Evolutionary conservation across 2,888 invertebrate species (phyloP).

Genomic region (Palloptera scutellata): DNA sequence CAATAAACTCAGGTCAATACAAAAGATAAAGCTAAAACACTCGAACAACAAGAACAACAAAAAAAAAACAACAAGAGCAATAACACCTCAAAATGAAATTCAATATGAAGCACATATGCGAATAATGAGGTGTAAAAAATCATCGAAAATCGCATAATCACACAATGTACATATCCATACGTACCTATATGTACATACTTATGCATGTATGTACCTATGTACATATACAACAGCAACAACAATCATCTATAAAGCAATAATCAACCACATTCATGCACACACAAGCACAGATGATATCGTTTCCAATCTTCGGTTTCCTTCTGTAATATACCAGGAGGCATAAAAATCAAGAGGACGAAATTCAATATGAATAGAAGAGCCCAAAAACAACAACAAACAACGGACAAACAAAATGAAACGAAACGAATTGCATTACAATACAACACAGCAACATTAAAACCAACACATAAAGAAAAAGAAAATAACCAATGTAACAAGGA

Average conservation of each 20-base stretch:
- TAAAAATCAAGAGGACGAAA: constrained; percentile 3
- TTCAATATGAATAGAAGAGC: constrained; percentile 12
- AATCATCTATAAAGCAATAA: not conserved
- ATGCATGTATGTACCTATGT: constrained; percentile 12
- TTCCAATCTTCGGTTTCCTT: too few relatives aligned
- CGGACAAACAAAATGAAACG: not conserved
- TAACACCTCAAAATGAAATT: constrained; percentile 26
- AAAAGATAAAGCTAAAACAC: not conserved
- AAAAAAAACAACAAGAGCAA: constrained; percentile 17
- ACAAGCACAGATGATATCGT: not conserved
- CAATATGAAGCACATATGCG: constrained; percentile 29
- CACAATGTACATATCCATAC: constrained; percentile 10
- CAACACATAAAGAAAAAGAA: not conserved
- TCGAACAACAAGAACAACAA: not conserved
- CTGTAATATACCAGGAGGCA: not conserved
- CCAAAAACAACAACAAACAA: not conserved
- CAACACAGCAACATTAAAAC: not conserved
- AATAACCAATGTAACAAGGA: not conserved
- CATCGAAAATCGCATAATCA: constrained; percentile 19
- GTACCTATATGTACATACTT: not conserved
- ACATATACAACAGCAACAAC: constrained; percentile 19
- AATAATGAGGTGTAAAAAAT: constrained; percentile 31
- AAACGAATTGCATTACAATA: constrained; percentile 2
- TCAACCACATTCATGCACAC: constrained; percentile 5
- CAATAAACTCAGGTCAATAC: not conserved